Evolutionary conservation across 2,113 vertebrate species (phyloP).

Genomic region (Zeus faber): DNA sequence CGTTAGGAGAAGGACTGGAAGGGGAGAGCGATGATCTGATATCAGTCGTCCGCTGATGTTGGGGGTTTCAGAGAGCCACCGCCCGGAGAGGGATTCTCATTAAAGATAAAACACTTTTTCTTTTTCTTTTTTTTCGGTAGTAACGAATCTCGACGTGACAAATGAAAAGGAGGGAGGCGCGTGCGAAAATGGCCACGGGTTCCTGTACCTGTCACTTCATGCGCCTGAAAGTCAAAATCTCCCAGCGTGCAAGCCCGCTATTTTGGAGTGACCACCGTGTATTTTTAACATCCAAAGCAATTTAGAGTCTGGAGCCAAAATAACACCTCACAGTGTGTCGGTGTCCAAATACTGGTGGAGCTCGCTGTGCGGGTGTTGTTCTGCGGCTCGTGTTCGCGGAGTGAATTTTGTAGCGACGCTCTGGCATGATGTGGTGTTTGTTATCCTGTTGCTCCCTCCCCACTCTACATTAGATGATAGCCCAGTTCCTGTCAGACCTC

Average conservation of each 20-base stretch:
- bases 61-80: neutral
- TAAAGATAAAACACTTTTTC: slow-evolving; percentile 8
- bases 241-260: too few species aligned
- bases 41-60: slow-evolving; percentile 13
- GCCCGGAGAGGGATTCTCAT: slow-evolving; percentile 13
- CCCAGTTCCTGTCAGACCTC: slow-evolving; percentile 55
- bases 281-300: slow-evolving; percentile 6
- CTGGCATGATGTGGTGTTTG: slow-evolving; percentile 38
- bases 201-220: too few species aligned
- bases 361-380: too few species aligned
- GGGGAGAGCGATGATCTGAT: slow-evolving; percentile 9
- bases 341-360: too few species aligned
- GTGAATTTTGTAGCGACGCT: slow-evolving; percentile 8
- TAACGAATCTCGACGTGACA: too few species aligned
- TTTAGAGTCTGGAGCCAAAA: too few species aligned
- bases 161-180: too few species aligned
- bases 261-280: neutral
- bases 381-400: too few species aligned
- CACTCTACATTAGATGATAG: slow-evolving; percentile 62
- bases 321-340: too few species aligned
- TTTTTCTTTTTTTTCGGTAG: too few species aligned
- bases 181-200: too few species aligned
- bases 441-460: slow-evolving; percentile 40
- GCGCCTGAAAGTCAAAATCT: too few species aligned
- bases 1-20: slow-evolving; percentile 13